Percentiles rank a stretch among this genome's conserved stretches.
These are phyloP conservation scores for Zaprionus tsacasi DNA, from an alignment of 1,140 invertebrate species.

Conservation along the genomic window DNA sequence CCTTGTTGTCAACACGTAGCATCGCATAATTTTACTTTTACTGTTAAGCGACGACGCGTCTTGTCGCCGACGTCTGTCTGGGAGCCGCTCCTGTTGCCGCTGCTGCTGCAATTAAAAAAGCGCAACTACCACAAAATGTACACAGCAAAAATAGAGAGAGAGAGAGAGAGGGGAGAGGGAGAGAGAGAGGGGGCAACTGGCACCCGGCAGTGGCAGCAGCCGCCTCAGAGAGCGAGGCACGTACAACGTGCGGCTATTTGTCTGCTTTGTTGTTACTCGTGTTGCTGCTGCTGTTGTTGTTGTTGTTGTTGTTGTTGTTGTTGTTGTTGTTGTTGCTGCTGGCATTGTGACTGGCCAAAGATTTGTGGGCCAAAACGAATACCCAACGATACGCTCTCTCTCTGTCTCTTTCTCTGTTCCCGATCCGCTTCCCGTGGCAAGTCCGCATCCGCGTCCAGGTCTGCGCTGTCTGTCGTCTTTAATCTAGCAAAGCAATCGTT, in stretches of 20 bases:
- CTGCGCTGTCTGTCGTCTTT: slow-evolving; percentile 71
- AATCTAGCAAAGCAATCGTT: slow-evolving; percentile 83
- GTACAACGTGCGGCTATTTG: slow-evolving; percentile 77
- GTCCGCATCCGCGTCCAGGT: neutral
- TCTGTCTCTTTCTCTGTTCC: neutral
- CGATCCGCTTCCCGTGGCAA: slow-evolving; percentile 1
- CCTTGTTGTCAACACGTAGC: slow-evolving; percentile 73
- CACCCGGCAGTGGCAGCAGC: slow-evolving; percentile 23
- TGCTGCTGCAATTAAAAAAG: slow-evolving; percentile 72
- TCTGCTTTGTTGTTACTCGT: slow-evolving; percentile 56
- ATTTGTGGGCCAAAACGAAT: slow-evolving; percentile 68
- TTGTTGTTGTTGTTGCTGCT: slow-evolving; percentile 28
- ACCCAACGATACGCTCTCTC: slow-evolving; percentile 8
- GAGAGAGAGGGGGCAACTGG: neutral
- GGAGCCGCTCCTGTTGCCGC: slow-evolving; percentile 70
- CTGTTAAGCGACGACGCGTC: slow-evolving; percentile 59
- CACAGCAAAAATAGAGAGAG: slow-evolving; percentile 4
- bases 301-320: slow-evolving; percentile 29
- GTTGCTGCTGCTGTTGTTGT: slow-evolving; percentile 29
- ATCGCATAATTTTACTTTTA: slow-evolving; percentile 81
- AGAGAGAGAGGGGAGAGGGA: neutral
- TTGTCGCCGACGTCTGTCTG: slow-evolving; percentile 4
- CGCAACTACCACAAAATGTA: slow-evolving; percentile 67
- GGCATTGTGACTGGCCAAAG: slow-evolving; percentile 74
- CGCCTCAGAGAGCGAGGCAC: slow-evolving; percentile 54